Percentiles rank a stretch among this genome's conserved stretches.
These are phyloP conservation scores for Cryptoprocta ferox DNA, from an alignment of 2,797 vertebrate species.

Conservation along the genomic window DNA sequence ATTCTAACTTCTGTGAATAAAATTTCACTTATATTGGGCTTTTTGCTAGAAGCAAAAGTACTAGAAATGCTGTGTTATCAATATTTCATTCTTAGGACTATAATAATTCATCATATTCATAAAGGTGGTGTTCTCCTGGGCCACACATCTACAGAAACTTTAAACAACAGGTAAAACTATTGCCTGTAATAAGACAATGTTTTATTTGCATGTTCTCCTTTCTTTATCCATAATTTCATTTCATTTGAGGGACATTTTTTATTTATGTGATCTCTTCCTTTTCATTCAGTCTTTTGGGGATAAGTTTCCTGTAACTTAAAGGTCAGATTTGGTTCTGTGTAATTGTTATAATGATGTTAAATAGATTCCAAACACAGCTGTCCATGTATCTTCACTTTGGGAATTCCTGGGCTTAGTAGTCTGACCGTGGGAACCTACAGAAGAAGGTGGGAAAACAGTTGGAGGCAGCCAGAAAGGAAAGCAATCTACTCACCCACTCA, in stretches of 20 bases:
- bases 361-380: neutral
- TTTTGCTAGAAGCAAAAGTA: slow-evolving; percentile 5
- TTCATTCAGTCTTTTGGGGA: neutral
- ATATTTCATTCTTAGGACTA: neutral
- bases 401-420: neutral
- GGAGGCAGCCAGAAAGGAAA: neutral
- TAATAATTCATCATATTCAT: neutral
- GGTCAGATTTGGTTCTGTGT: neutral
- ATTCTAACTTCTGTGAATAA: slow-evolving; percentile 6
- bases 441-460: neutral
- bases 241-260: neutral
- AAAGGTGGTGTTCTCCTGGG: neutral
- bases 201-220: neutral
- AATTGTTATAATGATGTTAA: neutral
- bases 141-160: neutral
- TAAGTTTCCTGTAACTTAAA: neutral
- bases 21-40: neutral
- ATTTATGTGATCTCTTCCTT: neutral
- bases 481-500: neutral
- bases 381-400: neutral
- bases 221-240: slow-evolving; percentile 6
- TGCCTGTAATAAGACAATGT: neutral
- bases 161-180: neutral
- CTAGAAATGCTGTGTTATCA: neutral
- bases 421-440: neutral